Conservation (phyloP, 2,113 vertebrate genomes). For the Azemiops feae region DNA sequence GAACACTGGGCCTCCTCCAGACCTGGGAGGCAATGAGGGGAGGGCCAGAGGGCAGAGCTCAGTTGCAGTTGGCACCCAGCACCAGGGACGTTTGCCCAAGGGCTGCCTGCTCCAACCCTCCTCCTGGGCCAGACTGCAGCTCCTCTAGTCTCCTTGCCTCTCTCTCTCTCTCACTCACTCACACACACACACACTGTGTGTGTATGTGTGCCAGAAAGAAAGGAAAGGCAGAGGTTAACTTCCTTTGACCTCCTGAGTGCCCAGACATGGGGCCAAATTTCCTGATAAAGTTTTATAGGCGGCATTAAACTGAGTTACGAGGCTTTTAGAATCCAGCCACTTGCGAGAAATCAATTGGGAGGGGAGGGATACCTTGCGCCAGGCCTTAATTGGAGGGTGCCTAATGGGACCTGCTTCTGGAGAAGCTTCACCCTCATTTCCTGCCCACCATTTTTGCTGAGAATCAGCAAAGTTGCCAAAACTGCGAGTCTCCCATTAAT, state of each 20-base stretch:
- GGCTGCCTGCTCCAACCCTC: not conserved
- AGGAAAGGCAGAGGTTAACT: conserved; percentile 53
- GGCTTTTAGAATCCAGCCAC: conserved; percentile 80
- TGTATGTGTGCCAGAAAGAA: conserved; percentile 8
- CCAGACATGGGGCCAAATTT: conserved; percentile 69
- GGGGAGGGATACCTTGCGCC: conserved; percentile 76
- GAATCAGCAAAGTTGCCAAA: conserved; percentile 75
- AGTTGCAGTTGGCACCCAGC: not conserved
- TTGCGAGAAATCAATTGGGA: conserved; percentile 83
- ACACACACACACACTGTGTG: too few species aligned
- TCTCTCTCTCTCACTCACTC: too few species aligned
- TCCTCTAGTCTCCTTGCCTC: not conserved
- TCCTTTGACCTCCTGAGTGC: conserved; percentile 16
- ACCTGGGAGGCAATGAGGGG: not conserved
- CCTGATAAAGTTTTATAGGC: conserved; percentile 78
- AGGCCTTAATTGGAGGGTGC: conserved; percentile 75
- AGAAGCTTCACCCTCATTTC: conserved; percentile 71
- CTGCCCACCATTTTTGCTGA: conserved; percentile 73
- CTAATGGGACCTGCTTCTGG: conserved; percentile 67
- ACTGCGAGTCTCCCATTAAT: conserved; percentile 73
- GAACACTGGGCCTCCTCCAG: not conserved
- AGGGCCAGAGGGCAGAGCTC: not conserved
- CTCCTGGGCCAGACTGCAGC: not conserved
- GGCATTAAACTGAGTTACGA: conserved; percentile 81
- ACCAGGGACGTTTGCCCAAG: not conserved